phyloP scores from a whole-genome alignment of 2,113 vertebrate species.

The Puffinus mauretanicus region DNA sequence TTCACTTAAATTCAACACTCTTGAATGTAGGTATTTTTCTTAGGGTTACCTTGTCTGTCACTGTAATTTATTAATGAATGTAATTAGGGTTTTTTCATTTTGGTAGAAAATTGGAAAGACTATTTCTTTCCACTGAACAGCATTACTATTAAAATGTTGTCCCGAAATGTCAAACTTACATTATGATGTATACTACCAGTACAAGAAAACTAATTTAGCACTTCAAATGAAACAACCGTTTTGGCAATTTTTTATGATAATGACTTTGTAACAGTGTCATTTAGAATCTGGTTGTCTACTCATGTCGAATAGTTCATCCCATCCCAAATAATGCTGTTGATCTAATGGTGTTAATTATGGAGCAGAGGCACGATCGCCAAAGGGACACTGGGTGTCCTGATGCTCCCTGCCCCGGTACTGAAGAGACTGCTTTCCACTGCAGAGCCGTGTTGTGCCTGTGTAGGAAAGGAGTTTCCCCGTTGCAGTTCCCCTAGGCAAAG shows the following conservation, averaged over 20 bases:
- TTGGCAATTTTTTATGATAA: constrained; percentile 56
- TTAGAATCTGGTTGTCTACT: constrained; percentile 14
- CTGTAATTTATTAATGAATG: constrained; percentile 6
- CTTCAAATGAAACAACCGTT: background rate
- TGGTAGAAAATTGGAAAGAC: background rate
- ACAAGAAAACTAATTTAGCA: constrained; percentile 53
- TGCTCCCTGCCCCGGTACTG: background rate
- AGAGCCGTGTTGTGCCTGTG: background rate
- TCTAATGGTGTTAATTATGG: background rate
- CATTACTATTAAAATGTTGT: constrained; percentile 44
- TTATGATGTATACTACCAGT: constrained; percentile 41
- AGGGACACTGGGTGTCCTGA: background rate
- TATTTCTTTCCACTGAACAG: background rate
- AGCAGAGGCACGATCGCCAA: background rate
- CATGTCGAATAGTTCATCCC: background rate
- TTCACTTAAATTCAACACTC: background rate
- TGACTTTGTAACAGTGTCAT: constrained; percentile 11
- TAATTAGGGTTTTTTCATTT: background rate
- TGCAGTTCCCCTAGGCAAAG: background rate
- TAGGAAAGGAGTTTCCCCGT: background rate
- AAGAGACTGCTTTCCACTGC: background rate
- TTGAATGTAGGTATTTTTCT: background rate
- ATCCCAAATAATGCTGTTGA: background rate
- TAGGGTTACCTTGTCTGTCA: background rate
- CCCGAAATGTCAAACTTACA: constrained; percentile 40